Evolutionary conservation across 2,888 invertebrate species (phyloP), one percentile per base, ranked within the genome.

Genomic region (Agrochola litura): DNA sequence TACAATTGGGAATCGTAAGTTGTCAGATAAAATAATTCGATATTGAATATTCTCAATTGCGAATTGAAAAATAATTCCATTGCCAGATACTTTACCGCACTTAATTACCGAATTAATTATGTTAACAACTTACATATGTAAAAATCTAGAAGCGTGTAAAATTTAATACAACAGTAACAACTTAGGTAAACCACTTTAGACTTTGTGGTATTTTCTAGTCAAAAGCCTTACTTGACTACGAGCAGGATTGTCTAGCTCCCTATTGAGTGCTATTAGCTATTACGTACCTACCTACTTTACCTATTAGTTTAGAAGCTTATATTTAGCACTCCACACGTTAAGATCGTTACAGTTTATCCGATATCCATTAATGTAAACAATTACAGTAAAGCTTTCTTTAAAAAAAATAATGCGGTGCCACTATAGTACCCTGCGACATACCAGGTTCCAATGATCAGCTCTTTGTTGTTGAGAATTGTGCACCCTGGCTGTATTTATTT

Each of bases 81-180:
- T 37, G 14, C 14, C 19, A n/a, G 14, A 52, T 43, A 58, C 41
- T 52, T 30, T 0, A 52, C n/a, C 30, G 30, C 72, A 60, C 19
- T 37, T 56, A n/a, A n/a, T n/a, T n/a, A n/a, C 19, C 14, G 6
- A 60, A 58, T 64, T 25, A 37, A 49, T 54, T 16, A 46, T 19
- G 4, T 49, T 52, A 30, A 58, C 30, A 37, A 22, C 8, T 49
- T 30, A 52, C 25, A 30, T n/a, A 49, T 30, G 14, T 43, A 37
- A 77, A 19, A 12, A 61, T 67, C 76, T 16, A 76, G 67, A 58
- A 58, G 9, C 22, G 6, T 41, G 16, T 54, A n/a, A 6, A 76
- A 54, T 52, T 22, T 4, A 6, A 68, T 52, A 60, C 43, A 56
- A 58, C 52, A 16, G 19, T 30, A 10, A 49, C 10, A n/a, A 64